Base-by-base conservation (phyloP, 2,797 vertebrate genomes). In the Gadopsis bispinosus region DNA sequence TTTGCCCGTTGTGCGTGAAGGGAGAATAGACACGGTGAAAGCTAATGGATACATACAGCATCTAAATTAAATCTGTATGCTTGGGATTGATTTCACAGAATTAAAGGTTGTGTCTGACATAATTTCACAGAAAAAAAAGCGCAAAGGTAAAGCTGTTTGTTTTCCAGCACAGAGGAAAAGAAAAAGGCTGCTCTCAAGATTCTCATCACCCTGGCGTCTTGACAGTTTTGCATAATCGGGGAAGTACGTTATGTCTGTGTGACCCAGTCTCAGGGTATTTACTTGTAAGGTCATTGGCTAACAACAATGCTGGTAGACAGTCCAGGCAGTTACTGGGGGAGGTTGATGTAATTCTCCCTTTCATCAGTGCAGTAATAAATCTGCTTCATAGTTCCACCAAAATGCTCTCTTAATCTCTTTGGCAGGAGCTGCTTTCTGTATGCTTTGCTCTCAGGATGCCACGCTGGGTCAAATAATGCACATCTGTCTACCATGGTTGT, bases 251-350 rank as follows among this genome's bases (percentile, higher is more conserved):
- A 37, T 72, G 84, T 82, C 62, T 84, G 65, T 41, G 45, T 87
- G 83, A 89, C 80, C 72, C 73, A 70, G 76, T 69, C 69, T 56
- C 39, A 48, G 19, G 45, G 43, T 75, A 69, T 87, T 88, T 88
- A 73, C 72, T 82, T 75, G 17, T 67, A 48, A 75, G 74, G 70
- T 85, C 76, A 79, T 12, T 67, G 61, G 33, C 65, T 77, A 64
- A 71, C 43, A 77, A 72, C 64, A 83, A 73, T 86, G 55, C 73
- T 75, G 72, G 33, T 79, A 20, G 55, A 75, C 56, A 41, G 54
- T 51, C 61, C 41, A 58, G 41, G 68, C 7, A 79, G 54, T 77
- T 59, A 22, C 13, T 35, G 70, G 22, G 56, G 53, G 75, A 14
- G 31, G 19, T 26, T 74, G 48, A 76, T 74, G 69, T 37, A 53